Evolutionary conservation across 2,113 vertebrate species (phyloP).

Genomic region (Australoheros scitulus): DNA sequence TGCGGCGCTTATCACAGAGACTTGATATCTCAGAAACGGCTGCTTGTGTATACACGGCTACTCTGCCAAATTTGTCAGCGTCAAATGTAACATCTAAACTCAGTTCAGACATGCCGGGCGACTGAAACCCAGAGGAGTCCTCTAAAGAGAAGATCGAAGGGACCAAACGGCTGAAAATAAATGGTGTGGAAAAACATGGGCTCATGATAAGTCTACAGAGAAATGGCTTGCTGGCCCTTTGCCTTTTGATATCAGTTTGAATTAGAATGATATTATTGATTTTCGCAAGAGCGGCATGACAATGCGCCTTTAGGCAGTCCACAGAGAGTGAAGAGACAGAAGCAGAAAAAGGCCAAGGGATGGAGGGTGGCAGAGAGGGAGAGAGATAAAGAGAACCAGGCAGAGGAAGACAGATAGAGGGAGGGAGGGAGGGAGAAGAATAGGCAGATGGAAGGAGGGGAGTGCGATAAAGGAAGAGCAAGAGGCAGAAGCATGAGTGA

Average conservation of each 20-base stretch:
- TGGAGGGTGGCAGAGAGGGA: constrained; percentile 6
- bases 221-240: constrained; percentile 58
- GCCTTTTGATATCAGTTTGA: constrained; percentile 75
- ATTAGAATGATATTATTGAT: constrained; percentile 76
- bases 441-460: constrained; percentile 30
- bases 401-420: constrained; percentile 21
- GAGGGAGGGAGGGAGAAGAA: constrained; percentile 24
- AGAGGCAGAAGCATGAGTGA: constrained; percentile 54
- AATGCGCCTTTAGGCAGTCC: constrained; percentile 60
- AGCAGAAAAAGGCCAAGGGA: constrained; percentile 36
- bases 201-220: constrained; percentile 65
- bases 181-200: constrained; percentile 62
- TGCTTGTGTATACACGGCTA: constrained; percentile 32
- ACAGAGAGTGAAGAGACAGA: constrained; percentile 45
- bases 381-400: constrained; percentile 36
- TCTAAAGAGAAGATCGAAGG: constrained; percentile 59
- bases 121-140: constrained; percentile 54
- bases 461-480: constrained; percentile 29
- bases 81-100: constrained; percentile 59
- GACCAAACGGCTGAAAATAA: constrained; percentile 56
- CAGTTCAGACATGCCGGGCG: constrained; percentile 33
- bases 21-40: constrained; percentile 38
- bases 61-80: constrained; percentile 53
- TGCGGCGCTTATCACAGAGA: constrained; percentile 52
- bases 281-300: constrained; percentile 58